A percentile compares a stretch with the other conserved stretches of the same genome.
phyloP scores from a whole-genome alignment of 2,888 invertebrate genomes.

The Spicauda simplicius region DNA sequence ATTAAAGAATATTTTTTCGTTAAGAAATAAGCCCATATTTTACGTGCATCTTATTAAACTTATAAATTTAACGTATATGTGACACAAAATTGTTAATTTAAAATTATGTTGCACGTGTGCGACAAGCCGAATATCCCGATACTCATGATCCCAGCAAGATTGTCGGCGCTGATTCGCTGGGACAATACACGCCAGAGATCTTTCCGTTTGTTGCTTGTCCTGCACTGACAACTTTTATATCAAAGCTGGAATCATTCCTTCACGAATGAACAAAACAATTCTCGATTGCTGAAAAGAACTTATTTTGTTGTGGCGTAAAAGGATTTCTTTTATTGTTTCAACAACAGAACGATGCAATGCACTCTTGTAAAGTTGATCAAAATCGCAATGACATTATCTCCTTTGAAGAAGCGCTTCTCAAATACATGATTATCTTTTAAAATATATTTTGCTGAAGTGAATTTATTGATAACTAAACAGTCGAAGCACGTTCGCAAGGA shows the following conservation, averaged over 20 bases:
- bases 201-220: slow-evolving; percentile 54
- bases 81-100: not conserved
- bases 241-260: slow-evolving; percentile 47
- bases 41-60: no score
- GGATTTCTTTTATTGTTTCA: slow-evolving; percentile 23
- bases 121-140: slow-evolving; percentile 40
- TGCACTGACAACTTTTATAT: slow-evolving; percentile 65
- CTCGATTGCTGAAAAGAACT: slow-evolving; percentile 27
- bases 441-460: not conserved
- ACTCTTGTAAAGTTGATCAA: slow-evolving; percentile 25
- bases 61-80: not conserved
- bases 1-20: no score
- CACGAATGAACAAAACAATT: slow-evolving; percentile 36
- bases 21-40: no score
- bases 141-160: slow-evolving; percentile 64
- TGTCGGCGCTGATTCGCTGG: slow-evolving; percentile 69
- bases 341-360: slow-evolving; percentile 21
- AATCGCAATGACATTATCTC: slow-evolving; percentile 18
- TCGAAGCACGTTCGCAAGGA: no score
- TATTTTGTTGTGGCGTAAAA: slow-evolving; percentile 22
- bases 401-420: not conserved
- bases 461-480: no score
- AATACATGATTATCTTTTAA: not conserved
- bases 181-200: slow-evolving; percentile 62
- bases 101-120: not conserved